Percentiles rank a stretch among this genome's conserved stretches.
These are phyloP conservation scores for Hylaea fasciaria DNA, from an alignment of 2,888 invertebrate species.

Conservation along the genomic window DNA sequence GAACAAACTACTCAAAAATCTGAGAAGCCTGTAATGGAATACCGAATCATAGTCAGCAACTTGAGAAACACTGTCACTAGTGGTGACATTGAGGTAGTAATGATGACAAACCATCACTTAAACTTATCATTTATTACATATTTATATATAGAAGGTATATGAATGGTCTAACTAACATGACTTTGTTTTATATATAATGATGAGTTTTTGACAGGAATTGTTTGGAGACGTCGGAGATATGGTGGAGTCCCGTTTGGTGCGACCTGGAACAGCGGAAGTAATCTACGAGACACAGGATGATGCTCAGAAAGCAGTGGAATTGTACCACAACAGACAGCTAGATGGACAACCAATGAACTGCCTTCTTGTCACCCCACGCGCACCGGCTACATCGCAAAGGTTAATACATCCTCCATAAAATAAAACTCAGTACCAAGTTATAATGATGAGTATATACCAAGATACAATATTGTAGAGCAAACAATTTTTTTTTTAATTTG, in stretches of 20 bases:
- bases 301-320: conserved; percentile 95
- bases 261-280: conserved; percentile 96
- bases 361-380: conserved; percentile 90
- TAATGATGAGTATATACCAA: too few relatives aligned
- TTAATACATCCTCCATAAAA: conserved; percentile 33
- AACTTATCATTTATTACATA: too few relatives aligned
- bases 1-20: conserved; percentile 62
- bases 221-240: conserved; percentile 97
- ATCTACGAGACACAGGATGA: conserved; percentile 94
- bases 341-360: conserved; percentile 98
- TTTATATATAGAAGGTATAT: too few relatives aligned
- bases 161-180: too few relatives aligned
- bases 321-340: conserved; percentile 96
- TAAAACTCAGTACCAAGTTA: too few relatives aligned
- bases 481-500: too few relatives aligned
- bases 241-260: conserved; percentile 92
- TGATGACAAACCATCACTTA: neutral
- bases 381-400: conserved; percentile 56
- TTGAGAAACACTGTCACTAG: conserved; percentile 94
- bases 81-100: conserved; percentile 92
- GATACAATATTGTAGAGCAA: too few relatives aligned
- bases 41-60: conserved; percentile 95
- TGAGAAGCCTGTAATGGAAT: conserved; percentile 85
- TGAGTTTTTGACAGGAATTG: conserved; percentile 87
- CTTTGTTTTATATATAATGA: too few relatives aligned